These are phyloP conservation scores for Urophycis tenuis DNA, from an alignment of 2,797 vertebrate genomes.

Conservation along the genomic window DNA sequence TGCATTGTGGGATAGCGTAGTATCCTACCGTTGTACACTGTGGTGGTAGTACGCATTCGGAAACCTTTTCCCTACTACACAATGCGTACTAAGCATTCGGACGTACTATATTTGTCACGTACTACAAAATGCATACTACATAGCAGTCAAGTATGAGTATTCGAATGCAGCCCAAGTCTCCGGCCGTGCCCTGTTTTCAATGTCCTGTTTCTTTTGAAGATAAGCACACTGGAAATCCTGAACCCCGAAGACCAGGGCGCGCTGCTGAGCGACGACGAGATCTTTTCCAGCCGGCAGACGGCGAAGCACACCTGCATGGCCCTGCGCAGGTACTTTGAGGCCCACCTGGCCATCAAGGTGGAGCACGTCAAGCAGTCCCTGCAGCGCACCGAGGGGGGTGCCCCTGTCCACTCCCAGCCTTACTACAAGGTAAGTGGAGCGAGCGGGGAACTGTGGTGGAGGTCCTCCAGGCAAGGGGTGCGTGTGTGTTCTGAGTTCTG, in stretches of 20 bases:
- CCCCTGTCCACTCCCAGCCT: slow-evolving; percentile 90
- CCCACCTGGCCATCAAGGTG: slow-evolving; percentile 96
- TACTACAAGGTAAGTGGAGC: slow-evolving; percentile 85
- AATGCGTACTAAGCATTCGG: too few species aligned
- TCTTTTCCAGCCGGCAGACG: slow-evolving; percentile 97
- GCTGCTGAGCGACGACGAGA: slow-evolving; percentile 94
- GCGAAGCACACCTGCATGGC: slow-evolving; percentile 99
- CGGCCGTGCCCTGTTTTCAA: too few species aligned
- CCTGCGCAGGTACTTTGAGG: slow-evolving; percentile 95
- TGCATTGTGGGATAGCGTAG: too few species aligned
- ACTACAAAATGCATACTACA: too few species aligned
- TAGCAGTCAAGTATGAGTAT: too few species aligned
- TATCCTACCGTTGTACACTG: too few species aligned
- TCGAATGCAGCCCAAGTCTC: too few species aligned
- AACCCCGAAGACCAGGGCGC: slow-evolving; percentile 96
- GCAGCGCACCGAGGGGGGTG: slow-evolving; percentile 94
- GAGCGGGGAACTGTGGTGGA: not conserved
- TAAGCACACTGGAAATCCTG: slow-evolving; percentile 96
- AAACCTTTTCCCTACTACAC: too few species aligned
- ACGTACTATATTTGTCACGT: too few species aligned
- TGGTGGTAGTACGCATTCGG: too few species aligned
- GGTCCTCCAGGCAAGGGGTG: not conserved
- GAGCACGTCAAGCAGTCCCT: slow-evolving; percentile 98
- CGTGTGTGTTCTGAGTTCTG: not conserved
- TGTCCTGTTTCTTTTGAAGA: slow-evolving; percentile 67